Evolutionary conservation across 2,113 vertebrate genomes (phyloP).

Genomic region (Perccottus glenii): DNA sequence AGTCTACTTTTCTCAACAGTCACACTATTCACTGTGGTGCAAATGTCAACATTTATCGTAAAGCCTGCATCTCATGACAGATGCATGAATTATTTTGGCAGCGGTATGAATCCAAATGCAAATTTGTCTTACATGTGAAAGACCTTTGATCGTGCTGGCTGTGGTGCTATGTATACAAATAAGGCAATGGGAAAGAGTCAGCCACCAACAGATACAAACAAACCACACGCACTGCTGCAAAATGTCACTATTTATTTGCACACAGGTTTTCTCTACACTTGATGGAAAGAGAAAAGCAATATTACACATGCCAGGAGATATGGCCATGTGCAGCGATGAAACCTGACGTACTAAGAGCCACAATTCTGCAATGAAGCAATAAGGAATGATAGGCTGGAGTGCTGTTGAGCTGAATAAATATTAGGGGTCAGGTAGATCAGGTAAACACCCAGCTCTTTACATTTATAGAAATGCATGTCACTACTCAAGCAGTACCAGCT

Average conservation of each 20-base stretch:
- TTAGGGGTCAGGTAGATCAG: constrained; percentile 64
- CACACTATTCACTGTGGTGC: constrained; percentile 4
- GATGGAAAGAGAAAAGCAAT: constrained; percentile 79
- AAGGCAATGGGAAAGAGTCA: constrained; percentile 45
- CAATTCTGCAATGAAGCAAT: constrained; percentile 59
- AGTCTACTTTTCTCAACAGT: constrained; percentile 15
- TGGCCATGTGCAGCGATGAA: constrained; percentile 61
- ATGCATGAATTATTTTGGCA: constrained; percentile 45
- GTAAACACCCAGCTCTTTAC: constrained; percentile 68
- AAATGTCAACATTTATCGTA: constrained; percentile 59
- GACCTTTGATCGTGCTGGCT: constrained; percentile 54
- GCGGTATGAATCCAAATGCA: constrained; percentile 56
- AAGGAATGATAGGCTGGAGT: constrained; percentile 63
- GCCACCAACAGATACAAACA: constrained; percentile 52
- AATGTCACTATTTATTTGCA: constrained; percentile 71
- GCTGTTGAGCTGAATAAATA: constrained; percentile 70
- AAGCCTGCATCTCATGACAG: constrained; percentile 36
- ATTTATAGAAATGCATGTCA: constrained; percentile 66
- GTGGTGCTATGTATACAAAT: constrained; percentile 64
- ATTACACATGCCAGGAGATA: constrained; percentile 68
- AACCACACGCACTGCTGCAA: constrained; percentile 38
- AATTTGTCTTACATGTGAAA: constrained; percentile 57
- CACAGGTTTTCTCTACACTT: constrained; percentile 44
- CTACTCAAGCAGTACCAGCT: constrained; percentile 44
- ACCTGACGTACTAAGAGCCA: constrained; percentile 59